phyloP scores from a whole-genome alignment of 2,888 invertebrate species.

The Tetragnatha montana region DNA sequence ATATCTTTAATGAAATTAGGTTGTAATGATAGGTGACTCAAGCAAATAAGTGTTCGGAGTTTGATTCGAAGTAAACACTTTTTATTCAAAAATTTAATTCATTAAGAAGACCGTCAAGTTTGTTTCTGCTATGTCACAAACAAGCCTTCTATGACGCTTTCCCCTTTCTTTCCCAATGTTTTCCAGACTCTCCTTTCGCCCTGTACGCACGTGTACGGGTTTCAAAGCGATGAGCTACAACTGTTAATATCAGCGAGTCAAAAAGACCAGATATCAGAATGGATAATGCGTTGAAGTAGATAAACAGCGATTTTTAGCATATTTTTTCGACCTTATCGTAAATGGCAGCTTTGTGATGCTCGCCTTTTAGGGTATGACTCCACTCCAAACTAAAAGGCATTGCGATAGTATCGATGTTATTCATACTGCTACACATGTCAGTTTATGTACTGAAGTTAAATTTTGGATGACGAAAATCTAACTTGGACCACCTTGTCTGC shows the following conservation, averaged over 20 bases:
- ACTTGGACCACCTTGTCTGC: background rate
- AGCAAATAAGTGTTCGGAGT: too few species aligned
- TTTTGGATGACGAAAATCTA: background rate
- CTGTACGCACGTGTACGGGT: slow-evolving; percentile 15
- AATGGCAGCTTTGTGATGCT: slow-evolving; percentile 13
- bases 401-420: background rate
- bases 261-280: slow-evolving; percentile 43
- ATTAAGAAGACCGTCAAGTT: too few species aligned
- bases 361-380: slow-evolving; percentile 22
- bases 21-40: too few species aligned
- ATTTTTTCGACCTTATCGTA: slow-evolving; percentile 28
- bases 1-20: too few species aligned
- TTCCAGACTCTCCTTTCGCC: background rate
- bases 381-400: background rate
- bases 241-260: slow-evolving; percentile 37
- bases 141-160: too few species aligned
- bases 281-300: slow-evolving; percentile 16
- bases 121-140: too few species aligned
- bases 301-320: slow-evolving; percentile 23
- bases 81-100: too few species aligned
- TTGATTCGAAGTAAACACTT: too few species aligned
- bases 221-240: slow-evolving; percentile 35
- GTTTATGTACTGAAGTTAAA: background rate
- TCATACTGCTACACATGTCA: background rate
- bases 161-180: too few species aligned